Evolutionary conservation across 2,888 invertebrate genomes (phyloP), one percentile per base, ranked within the genome.

Genomic region (Dryococelus australis): DNA sequence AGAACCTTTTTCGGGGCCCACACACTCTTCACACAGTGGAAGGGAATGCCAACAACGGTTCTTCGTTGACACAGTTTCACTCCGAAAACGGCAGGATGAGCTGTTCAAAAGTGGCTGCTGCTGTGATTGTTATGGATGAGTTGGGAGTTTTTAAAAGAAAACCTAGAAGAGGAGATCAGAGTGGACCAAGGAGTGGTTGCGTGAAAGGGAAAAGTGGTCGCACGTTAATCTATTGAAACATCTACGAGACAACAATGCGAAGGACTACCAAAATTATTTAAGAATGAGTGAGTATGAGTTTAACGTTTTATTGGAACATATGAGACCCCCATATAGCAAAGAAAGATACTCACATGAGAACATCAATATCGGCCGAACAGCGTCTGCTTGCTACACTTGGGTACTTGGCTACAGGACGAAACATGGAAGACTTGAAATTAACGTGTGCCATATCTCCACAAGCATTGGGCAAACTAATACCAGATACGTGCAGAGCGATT

Each of bases 361-460:
- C 10, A 65, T 65, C 24, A 65, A 24, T 20, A 65, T 65, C 65
- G 65, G 20, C 65, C 20, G 65, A 20, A n/a, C n/a, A n/a, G n/a
- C n/a, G n/a, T n/a, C n/a, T n/a, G n/a, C n/a, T n/a, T n/a, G n/a
- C n/a, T n/a, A n/a, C n/a, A n/a, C n/a, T n/a, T n/a, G n/a, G n/a
- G n/a, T n/a, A n/a, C n/a, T n/a, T n/a, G n/a, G n/a, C 65, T 65
- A 65, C 65, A 65, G 65, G 65, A 65, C 65, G 65, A 65, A 65
- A 65, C 65, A 65, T 65, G 65, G 65, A 65, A 65, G 65, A 65
- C 20, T 20, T 24, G 16, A 65, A 65, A 65, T 65, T 65, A 12
- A 12, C 24, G 65, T 65, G 65, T 65, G 65, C 20, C 65, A 24
- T 65, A 65, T 65, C 65, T 65, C 5, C 65, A 13, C 20, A 65